phyloP scores from a whole-genome alignment of 2,113 vertebrate genomes.

The Chlamydotis undulata region DNA sequence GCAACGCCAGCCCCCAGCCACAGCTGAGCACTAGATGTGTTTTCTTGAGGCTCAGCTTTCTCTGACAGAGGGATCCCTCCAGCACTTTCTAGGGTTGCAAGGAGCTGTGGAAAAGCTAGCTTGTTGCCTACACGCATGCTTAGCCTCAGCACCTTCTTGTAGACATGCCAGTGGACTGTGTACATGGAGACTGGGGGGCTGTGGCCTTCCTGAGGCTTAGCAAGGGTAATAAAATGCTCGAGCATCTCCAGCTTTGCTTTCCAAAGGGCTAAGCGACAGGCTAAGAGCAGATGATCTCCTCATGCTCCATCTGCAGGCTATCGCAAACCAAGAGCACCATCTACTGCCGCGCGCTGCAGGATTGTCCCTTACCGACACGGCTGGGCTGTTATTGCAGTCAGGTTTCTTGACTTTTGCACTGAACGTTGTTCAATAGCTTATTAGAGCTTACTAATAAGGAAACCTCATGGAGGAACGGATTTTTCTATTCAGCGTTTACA shows the following conservation, averaged over 20 bases:
- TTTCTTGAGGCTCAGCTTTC: not conserved
- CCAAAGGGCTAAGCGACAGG: not conserved
- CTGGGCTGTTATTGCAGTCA: not conserved
- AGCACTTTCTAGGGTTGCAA: not conserved
- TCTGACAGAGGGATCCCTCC: not conserved
- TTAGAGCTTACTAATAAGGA: not conserved
- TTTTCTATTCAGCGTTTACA: not conserved
- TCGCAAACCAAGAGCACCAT: constrained; percentile 51
- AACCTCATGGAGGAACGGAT: not conserved
- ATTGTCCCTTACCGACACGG: accelerated
- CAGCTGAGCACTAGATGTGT: not conserved
- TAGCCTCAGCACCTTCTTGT: not conserved
- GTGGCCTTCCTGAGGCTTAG: not conserved
- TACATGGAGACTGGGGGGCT: accelerated
- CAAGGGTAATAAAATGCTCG: accelerated
- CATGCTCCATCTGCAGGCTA: not conserved
- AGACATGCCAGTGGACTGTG: accelerated
- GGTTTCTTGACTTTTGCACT: not conserved
- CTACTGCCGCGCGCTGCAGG: not conserved
- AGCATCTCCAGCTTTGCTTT: not conserved
- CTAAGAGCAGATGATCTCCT: accelerated
- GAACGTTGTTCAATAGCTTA: not conserved
- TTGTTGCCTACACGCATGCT: accelerated
- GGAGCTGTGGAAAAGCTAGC: not conserved
- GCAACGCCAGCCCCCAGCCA: not conserved